Base-by-base conservation (phyloP, 2,113 vertebrate genomes). In the Eolophus roseicapilla region DNA sequence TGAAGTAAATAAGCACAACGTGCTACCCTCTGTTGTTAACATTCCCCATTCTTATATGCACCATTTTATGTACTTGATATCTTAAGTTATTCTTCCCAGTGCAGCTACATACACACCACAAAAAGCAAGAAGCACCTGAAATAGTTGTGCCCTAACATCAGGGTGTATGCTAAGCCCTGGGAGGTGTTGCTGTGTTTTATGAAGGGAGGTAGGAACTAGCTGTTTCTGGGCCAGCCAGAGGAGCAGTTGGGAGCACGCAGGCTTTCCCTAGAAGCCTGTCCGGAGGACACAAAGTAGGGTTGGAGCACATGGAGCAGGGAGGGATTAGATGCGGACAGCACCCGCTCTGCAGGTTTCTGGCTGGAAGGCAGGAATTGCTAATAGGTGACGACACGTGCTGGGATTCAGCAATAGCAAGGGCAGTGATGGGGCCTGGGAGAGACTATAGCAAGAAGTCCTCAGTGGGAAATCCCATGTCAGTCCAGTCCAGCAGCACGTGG, bases 241-340 rank as follows among this genome's bases (percentile, higher is more conserved):
- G 21, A 62, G 29, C 37, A 1, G 2, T 10, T 1, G 2, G 18
- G 35, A 88, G 39, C 8, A 4, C 2, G 2, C 0, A 0, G 31
- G 28, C n/a, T 81, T 11, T 63, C 39, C 53, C 29, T 9, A 44
- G 62, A 13, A 68, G 47, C 23, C 73, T 28, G 39, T 77, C 25
- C 52, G 33, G n/a, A 39, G 27, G 50, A 67, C 70, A 47, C 3
- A 46, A 11, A 10, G 6, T 17, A 27, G 52, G 16, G 25, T 11
- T 59, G 59, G 47, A 46, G 52, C 35, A 59, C 16, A 5, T 4
- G 52, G 28, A 71, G 18, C 16, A 2, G 3, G 43, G 14, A 64
- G 33, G 27, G 33, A 19, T 55, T n/a, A 31, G 47, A 41, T n/a
- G 16, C n/a, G 64, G 31, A 18, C 4, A 7, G 9, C 25, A 57